Base-by-base conservation (phyloP, 2,113 vertebrate genomes). In the Antennarius striatus region DNA sequence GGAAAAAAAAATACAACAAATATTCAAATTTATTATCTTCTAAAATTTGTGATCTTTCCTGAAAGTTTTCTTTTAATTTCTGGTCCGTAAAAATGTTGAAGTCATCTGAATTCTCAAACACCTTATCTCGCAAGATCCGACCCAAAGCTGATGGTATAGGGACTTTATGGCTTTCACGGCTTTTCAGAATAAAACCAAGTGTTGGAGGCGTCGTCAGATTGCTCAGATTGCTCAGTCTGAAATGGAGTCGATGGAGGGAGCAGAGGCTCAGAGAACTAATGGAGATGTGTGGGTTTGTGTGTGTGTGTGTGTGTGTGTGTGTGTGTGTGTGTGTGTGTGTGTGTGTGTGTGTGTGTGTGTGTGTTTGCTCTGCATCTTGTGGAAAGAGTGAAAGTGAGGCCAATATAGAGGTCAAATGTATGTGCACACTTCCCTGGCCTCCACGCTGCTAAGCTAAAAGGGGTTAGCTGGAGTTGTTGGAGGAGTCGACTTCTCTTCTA, bases 201-300 rank as follows among this genome's bases (percentile, higher is more conserved):
- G 39, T 46, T 10, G 10, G 17, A 14, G n/a, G 47, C 15, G 15
- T 55, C 45, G 16, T 32, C 28, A 54, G 57, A 50, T n/a, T n/a
- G 47, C 52, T 65, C 22, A 54, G 50, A 39, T 43, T 14, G 57
- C 60, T 61, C 49, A 49, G 63, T 40, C 59, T 40, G 56, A 62
- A 70, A 70, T 70, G 79, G 40, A 77, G 43, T 51, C 0, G 74
- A 62, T 15, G 53, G 48, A 51, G 40, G 45, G n/a, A 43, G 61
- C 48, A 8, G 32, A 62, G 45, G 54, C 61, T 61, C n/a, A 4
- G 16, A 6, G 49, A 48, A 30, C 51, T 65, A 68, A 68, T 55
- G 75, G 51, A 62, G 65, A 32, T 22, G 56, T 58, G 56, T 30
- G 32, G 3, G 7, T 54, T 22, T 69, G 64, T 1, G 22, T 49